These are phyloP conservation scores for Itoplectis maculator DNA, from an alignment of 2,888 invertebrate species.

Conservation along the genomic window DNA sequence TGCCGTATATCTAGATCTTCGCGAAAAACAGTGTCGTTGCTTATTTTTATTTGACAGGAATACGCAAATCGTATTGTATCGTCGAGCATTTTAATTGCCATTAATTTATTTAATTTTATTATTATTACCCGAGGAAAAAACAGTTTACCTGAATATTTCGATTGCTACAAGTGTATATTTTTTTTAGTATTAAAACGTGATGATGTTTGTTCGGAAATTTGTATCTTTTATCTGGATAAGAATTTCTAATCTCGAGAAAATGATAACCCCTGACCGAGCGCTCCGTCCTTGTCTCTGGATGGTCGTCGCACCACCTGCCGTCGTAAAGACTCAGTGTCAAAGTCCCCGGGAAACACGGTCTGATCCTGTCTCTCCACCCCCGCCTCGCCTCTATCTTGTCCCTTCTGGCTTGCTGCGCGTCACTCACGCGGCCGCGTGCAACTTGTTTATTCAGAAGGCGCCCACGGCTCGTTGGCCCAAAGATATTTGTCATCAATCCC, in stretches of 20 bases:
- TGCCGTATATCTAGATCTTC: not conserved
- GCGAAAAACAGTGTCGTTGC: not conserved
- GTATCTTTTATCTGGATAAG: not conserved
- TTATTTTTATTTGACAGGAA: not conserved
- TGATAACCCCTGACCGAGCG: conserved; percentile 57
- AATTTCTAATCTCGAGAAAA: not conserved
- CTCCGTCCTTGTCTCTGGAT: conserved; percentile 22
- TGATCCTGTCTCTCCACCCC: conserved; percentile 48
- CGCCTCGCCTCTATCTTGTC: conserved; percentile 50
- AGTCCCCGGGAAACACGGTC: conserved; percentile 48
- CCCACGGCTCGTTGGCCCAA: conserved; percentile 38
- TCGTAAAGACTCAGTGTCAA: conserved; percentile 58
- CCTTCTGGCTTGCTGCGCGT: conserved; percentile 16
- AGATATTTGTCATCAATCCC: conserved; percentile 57
- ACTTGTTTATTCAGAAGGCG: conserved; percentile 54
- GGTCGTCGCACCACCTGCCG: conserved; percentile 59
- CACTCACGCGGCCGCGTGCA: conserved; percentile 10
- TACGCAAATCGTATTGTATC: not conserved
- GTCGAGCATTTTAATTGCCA: not conserved
- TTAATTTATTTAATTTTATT: too few species aligned
- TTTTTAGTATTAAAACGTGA: not conserved
- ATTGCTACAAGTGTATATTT: not conserved
- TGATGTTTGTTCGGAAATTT: too few species aligned
- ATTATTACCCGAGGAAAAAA: too few species aligned
- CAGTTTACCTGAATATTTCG: not conserved